These are phyloP conservation scores for Ceryle rudis DNA, from an alignment of 2,797 vertebrate species.

Conservation along the genomic window DNA sequence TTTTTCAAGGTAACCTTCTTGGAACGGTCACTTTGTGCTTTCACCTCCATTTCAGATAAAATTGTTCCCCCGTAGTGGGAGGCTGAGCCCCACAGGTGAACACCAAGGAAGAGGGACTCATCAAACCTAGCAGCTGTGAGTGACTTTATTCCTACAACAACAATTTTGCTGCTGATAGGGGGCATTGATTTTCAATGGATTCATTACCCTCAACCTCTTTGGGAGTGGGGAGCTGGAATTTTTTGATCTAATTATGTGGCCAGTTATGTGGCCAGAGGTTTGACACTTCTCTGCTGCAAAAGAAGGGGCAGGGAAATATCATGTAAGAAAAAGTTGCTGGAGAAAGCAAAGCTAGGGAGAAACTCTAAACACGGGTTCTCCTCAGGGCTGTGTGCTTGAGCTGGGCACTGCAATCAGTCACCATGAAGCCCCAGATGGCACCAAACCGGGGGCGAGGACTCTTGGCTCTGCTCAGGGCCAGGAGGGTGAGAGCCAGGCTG, in stretches of 20 bases:
- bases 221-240: conserved; percentile 16
- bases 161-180: conserved; percentile 6
- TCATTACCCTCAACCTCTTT: neutral
- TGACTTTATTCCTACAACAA: conserved; percentile 37
- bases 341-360: neutral
- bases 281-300: neutral
- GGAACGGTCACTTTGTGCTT: neutral
- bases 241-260: neutral
- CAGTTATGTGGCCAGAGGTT: neutral
- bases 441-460: accelerated
- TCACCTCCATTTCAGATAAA: neutral
- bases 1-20: conserved; percentile 3
- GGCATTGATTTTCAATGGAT: conserved; percentile 54
- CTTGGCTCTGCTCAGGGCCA: accelerated
- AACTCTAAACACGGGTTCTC: neutral
- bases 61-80: neutral
- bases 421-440: neutral
- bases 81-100: neutral
- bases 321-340: neutral
- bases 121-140: neutral
- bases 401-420: neutral
- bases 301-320: neutral
- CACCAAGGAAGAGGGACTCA: neutral
- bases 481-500: neutral
- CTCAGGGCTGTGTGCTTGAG: neutral